These are phyloP conservation scores for Paradoxurus hermaphroditus DNA, from an alignment of 2,113 vertebrate genomes.

Conservation along the genomic window DNA sequence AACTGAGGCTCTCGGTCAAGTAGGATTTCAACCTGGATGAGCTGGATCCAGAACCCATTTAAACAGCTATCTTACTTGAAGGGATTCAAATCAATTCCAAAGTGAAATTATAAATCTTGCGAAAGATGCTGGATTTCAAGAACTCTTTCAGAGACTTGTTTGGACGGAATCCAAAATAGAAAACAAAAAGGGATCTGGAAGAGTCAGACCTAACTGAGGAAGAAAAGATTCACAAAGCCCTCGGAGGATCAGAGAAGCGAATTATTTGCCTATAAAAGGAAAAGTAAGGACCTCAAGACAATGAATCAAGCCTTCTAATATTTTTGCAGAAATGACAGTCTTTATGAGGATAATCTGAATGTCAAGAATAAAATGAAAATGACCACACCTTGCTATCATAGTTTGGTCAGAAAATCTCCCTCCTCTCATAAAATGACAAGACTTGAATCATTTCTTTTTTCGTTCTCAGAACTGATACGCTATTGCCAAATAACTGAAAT, in stretches of 20 bases:
- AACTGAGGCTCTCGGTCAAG: background rate
- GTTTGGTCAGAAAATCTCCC: background rate
- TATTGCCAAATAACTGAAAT: background rate
- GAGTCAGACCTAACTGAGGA: background rate
- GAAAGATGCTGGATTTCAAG: background rate
- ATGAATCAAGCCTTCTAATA: background rate
- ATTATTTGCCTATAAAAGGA: background rate
- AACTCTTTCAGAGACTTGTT: background rate
- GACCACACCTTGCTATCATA: background rate
- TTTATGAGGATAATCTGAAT: background rate
- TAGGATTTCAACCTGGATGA: background rate
- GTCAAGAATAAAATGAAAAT: background rate
- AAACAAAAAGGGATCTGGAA: background rate
- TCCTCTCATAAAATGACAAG: background rate
- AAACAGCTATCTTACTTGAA: background rate
- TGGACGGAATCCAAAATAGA: background rate
- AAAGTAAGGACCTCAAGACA: background rate
- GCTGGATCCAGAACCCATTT: background rate
- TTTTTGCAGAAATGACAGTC: background rate
- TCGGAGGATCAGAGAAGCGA: background rate
- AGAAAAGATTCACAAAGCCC: background rate
- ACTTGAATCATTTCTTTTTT: background rate
- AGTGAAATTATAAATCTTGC: background rate
- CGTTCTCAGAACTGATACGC: background rate
- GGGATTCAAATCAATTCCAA: background rate